Evolutionary conservation across 2,797 vertebrate genomes (phyloP), one percentile per base, ranked within the genome.

Genomic region (Crypturellus tataupa): DNA sequence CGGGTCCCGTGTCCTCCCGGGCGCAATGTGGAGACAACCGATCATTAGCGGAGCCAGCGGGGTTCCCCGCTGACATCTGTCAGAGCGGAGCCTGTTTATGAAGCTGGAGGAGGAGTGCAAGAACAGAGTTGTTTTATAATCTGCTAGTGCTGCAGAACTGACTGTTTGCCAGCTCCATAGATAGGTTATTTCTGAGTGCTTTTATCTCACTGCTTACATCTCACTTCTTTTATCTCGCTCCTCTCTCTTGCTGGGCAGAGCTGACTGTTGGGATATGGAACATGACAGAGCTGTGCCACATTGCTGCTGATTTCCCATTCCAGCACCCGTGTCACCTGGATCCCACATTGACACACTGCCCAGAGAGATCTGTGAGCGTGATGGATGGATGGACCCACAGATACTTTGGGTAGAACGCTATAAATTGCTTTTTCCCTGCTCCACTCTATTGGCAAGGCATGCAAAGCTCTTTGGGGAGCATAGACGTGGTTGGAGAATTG

Each of bases 171-270:
- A 1, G 19, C 37, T 83, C 44, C 31, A 6, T 0, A 2, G 23
- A 46, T 0, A 13, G 59, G 6, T 58, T 5, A 31, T 51, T 42
- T 27, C 56, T 5, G 2, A 0, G 1, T 55, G 65, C 0, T 62
- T 80, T 64, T 53, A 31, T 42, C 49, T 64, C 3, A 1, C 6
- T 31, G 44, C 7, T 24, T 15, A 65, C 18, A 8, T 35, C 6
- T 24, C 12, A 65, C 18, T 10, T 35, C 0, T 62, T 80, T 64
- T 53, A 31, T 42, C 49, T 68, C 4, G 0, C 5, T 33, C 40
- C 6, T 51, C 24, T 51, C 25, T 51, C 24, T 51, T 51, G 12
- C 49, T 51, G 46, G n/a, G 47, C 25, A 53, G 71, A 62, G 65
- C 76, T 91, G 94, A 40, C 79, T 89, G 19, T 73, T 29, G 64